A percentile compares a stretch with the other conserved stretches of the same genome.
phyloP scores from a whole-genome alignment of 2,888 invertebrate genomes.

The Parnassius mnemosyne region DNA sequence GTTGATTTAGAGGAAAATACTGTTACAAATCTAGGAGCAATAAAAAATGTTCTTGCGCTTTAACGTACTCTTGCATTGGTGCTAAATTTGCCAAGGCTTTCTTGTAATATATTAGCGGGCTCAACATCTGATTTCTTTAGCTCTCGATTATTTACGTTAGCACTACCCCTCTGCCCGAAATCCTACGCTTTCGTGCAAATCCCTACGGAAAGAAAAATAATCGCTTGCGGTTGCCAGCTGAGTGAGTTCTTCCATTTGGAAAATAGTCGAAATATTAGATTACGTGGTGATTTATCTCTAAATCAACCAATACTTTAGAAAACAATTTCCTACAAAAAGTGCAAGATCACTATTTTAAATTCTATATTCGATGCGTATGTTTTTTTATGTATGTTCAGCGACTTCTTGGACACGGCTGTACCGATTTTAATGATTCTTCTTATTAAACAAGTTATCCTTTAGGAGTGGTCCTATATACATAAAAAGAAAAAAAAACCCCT shows the following conservation, averaged over 20 bases:
- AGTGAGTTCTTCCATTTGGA: slow-evolving; percentile 73
- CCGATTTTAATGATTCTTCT: too few species aligned
- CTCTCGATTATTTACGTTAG: slow-evolving; percentile 73
- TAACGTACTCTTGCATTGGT: slow-evolving; percentile 1
- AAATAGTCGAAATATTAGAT: slow-evolving; percentile 69
- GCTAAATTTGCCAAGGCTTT: slow-evolving; percentile 15
- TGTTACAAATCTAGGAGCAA: too few species aligned
- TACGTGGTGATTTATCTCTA: slow-evolving; percentile 62
- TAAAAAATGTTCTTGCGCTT: background rate
- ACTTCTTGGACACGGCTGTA: too few species aligned
- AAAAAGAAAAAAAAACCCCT: too few species aligned
- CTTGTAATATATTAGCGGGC: slow-evolving; percentile 26
- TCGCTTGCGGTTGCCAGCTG: slow-evolving; percentile 64
- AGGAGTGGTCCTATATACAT: too few species aligned
- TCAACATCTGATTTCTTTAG: slow-evolving; percentile 62
- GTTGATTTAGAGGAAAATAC: too few species aligned
- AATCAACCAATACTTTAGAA: slow-evolving; percentile 37
- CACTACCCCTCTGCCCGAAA: slow-evolving; percentile 44
- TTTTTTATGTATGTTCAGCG: too few species aligned
- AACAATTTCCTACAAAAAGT: background rate
- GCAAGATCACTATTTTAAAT: too few species aligned
- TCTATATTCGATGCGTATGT: too few species aligned
- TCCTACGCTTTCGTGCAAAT: slow-evolving; percentile 30
- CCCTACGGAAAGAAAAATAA: slow-evolving; percentile 53
- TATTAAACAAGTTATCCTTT: too few species aligned